Base-by-base conservation (phyloP, 2,797 vertebrate species). In the Hyperoplus lanceolatus region DNA sequence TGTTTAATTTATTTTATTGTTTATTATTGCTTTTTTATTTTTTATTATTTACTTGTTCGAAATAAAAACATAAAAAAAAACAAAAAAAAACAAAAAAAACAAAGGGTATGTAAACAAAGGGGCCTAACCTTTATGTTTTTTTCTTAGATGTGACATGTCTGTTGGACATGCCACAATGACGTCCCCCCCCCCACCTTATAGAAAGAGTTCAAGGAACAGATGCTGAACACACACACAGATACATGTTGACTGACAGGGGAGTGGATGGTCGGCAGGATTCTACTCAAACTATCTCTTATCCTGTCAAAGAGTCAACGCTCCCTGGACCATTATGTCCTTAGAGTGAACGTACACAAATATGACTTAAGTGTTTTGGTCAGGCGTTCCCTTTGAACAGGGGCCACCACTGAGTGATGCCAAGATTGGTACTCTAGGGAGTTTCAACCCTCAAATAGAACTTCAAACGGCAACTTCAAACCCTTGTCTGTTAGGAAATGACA, bases 311-410 rank as follows among this genome's bases (percentile, higher is more conserved):
- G 51, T 29, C 65, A 59, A 71, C 78, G 71, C 21, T 51, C 80
- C 73, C 57, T 11, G 48, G 29, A 81, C 80, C 73, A 58, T 75
- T 74, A 42, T 69, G 46, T 60, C 57, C 58, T 78, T 29, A 80
- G 51, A 82, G 72, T 41, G 48, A 84, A 73, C 79, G 45, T 77
- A 54, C 13, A 78, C 69, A 72, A 41, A 4, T 39, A 72, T 70
- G 79, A 82, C 75, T 18, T 29, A 29, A 78, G 75, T 42, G 81
- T 74, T 79, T 77, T 38, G 86, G 82, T 72, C 77, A 70, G 53
- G 16, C n/a, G 0, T 15, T 54, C 1, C 11, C 89, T 92, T 91
- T 91, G 88, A 91, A 90, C 81, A 58, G 38, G 29, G 29, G 60
- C 64, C 57, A 18, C 65, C 56, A 9, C 72, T 78, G 79, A 87